Percentiles rank a stretch among this genome's conserved stretches.
phyloP scores from a whole-genome alignment of 2,113 vertebrate species.

The Austrofundulus limnaeus region DNA sequence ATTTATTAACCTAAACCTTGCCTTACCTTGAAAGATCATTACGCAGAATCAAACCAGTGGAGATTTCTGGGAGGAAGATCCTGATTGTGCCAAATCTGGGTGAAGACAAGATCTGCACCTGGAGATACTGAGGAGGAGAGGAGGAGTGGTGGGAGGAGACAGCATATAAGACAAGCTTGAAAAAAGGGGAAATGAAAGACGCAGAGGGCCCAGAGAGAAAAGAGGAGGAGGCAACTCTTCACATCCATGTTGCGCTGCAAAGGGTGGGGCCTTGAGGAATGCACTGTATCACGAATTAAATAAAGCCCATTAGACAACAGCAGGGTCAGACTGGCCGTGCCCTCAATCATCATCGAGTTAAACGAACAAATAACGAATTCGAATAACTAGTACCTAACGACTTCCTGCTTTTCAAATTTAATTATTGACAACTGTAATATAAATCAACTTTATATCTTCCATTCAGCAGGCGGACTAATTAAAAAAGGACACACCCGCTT shows the following conservation, averaged over 20 bases:
- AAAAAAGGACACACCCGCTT: slow-evolving; percentile 47
- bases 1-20: slow-evolving; percentile 17
- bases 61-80: slow-evolving; percentile 37
- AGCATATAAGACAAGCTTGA: slow-evolving; percentile 51
- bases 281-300: slow-evolving; percentile 67
- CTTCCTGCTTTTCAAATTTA: too few species aligned
- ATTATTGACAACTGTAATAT: slow-evolving; percentile 1
- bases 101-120: slow-evolving; percentile 42
- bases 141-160: neutral
- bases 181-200: slow-evolving; percentile 64
- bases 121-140: slow-evolving; percentile 33
- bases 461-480: too few species aligned
- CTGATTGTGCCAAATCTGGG: slow-evolving; percentile 10
- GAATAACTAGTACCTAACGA: too few species aligned
- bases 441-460: neutral
- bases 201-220: slow-evolving; percentile 12
- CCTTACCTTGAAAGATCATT: slow-evolving; percentile 59
- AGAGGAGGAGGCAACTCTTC: slow-evolving; percentile 46
- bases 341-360: slow-evolving; percentile 47
- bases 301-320: slow-evolving; percentile 54
- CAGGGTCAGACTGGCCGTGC: slow-evolving; percentile 37
- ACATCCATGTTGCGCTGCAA: slow-evolving; percentile 75
- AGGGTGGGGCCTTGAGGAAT: slow-evolving; percentile 83
- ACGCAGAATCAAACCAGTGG: slow-evolving; percentile 8
- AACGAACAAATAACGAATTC: neutral